Evolutionary conservation across 2,113 vertebrate genomes (phyloP), one percentile per base, ranked within the genome.

Genomic region (Tetrax tetrax): DNA sequence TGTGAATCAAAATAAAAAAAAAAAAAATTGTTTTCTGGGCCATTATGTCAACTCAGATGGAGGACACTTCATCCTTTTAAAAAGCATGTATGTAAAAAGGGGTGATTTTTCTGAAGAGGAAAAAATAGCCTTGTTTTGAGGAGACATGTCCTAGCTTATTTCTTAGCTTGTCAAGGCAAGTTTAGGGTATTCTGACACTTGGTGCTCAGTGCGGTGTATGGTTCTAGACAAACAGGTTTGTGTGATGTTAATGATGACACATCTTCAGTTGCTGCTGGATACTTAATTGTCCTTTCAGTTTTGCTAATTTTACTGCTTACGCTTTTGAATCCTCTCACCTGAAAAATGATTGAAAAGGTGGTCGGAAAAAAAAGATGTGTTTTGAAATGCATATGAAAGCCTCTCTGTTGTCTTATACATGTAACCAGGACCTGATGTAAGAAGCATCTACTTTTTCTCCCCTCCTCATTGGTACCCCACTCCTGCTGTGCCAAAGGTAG

Each of bases 171-270:
- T 77, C 57, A 48, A 71, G 77, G 70, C 95, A 93, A 82, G 90
- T 82, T 78, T 18, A 48, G 72, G 38, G 41, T 93, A 56, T 86
- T 93, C 27, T 83, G 50, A 57, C 93, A 33, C 61, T 60, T 21
- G 38, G 28, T 78, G 76, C 72, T 70, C 27, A 23, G 35, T 24
- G 22, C 0, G 0, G 8, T 85, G 27, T 54, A 50, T 0, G 0
- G 85, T 95, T 90, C 92, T 80, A 48, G 95, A 83, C 89, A 84
- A 92, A 96, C 96, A 94, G 94, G 94, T 96, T 95, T 95, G 50
- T 89, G 87, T 76, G 74, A 70, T 79, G 16, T 48, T 87, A 50
- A 25, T 38, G 70, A 82, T 76, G 94, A 84, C 63, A 91, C 21
- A 76, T 72, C 31, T 84, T 43, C 37, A 35, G 24, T 75, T 92